Percentiles rank a stretch among this genome's conserved stretches.
Evolutionary conservation across 2,888 invertebrate genomes (phyloP).

Genomic region (Oeneis ivallda): DNA sequence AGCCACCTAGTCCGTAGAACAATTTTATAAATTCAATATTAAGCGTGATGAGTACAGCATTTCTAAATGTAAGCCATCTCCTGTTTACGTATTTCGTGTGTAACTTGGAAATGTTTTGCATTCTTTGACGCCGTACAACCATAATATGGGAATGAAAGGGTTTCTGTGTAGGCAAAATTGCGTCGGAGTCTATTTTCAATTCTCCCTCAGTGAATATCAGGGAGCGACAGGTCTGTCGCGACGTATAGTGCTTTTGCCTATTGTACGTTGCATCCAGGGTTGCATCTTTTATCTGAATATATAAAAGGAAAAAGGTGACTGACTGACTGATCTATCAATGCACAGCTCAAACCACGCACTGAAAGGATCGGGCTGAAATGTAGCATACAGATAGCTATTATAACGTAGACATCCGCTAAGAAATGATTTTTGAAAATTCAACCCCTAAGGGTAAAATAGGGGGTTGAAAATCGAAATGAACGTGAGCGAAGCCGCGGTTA

Average conservation of each 20-base stretch:
- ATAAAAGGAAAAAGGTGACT: no score
- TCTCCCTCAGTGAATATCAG: constrained; percentile 13
- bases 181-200: constrained; percentile 16
- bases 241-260: constrained; percentile 13
- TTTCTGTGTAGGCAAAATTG: constrained; percentile 18
- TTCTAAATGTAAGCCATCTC: not conserved
- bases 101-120: constrained; percentile 3
- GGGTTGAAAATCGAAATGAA: no score
- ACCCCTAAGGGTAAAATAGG: no score
- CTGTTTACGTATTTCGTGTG: constrained; percentile 1
- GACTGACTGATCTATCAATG: no score
- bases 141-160: constrained; percentile 8
- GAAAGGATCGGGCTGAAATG: no score
- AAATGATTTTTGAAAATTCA: no score
- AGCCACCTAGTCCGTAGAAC: no score
- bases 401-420: no score
- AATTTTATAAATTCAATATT: not conserved
- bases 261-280: constrained; percentile 8
- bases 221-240: not conserved
- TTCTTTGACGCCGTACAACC: constrained; percentile 5
- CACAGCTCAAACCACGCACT: no score
- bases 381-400: no score
- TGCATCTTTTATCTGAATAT: no score
- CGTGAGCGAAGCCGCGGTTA: no score
- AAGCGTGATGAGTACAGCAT: not conserved